Evolutionary conservation across 2,797 vertebrate genomes (phyloP), one percentile per base, ranked within the genome.

Genomic region (Dendrocincla tyrannina): DNA sequence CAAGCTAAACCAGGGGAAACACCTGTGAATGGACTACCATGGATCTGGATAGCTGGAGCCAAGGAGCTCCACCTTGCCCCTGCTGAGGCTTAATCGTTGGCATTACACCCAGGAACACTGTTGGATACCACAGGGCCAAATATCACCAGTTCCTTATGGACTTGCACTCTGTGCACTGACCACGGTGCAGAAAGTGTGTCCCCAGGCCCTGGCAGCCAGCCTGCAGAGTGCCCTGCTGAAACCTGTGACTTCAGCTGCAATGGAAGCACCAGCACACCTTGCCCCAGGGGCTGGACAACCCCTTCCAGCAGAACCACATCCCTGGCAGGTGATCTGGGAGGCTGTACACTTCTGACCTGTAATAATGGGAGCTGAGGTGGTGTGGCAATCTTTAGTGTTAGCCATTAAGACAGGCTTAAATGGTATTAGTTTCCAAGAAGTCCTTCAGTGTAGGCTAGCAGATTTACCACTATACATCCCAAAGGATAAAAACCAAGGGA

Each of bases 141-240:
- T 37, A 72, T 17, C n/a, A 56, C 49, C 3, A 4, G 42, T 62
- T 33, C 44, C 47, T 70, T 50, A 46, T 0, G 3, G 74, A 56
- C 30, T 37, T 30, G 25, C 8, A 3, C 14, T 56, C 66, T 19
- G 47, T 14, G 14, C 49, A 19, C 39, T 52, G 41, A 55, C 52
- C 2, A 0, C 7, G 11, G 39, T 1, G 18, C 9, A 10, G 5
- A 13, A 83, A 77, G 24, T 4, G 1, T 33, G 58, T 35, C 24
- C 44, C 24, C 5, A 15, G 32, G 19, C n/a, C 69, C 59, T 5
- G 1, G 75, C 56, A 76, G 52, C n/a, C 42, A 77, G 53, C n/a
- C 72, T 58, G 44, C 60, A 58, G 59, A 52, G 32, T 10, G 12
- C 33, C 55, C 55, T 73, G 42, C 49, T 83, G 73, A 67, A 82